Percentiles rank a stretch among this genome's conserved stretches.
Evolutionary conservation across 2,113 vertebrate species (phyloP).

Genomic region (Notiomystis cincta): DNA sequence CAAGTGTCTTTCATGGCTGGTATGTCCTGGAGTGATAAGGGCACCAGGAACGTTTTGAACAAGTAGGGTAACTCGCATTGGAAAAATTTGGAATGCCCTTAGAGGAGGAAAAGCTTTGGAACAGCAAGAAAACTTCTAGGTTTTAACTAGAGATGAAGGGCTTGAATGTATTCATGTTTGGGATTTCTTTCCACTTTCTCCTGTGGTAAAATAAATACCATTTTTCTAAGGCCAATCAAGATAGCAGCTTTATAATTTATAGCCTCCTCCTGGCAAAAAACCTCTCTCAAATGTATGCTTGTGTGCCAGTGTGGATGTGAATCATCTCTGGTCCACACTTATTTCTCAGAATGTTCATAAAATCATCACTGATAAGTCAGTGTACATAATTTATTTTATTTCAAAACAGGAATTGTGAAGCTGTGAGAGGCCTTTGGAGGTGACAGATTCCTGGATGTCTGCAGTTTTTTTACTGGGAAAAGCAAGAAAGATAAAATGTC

Average conservation of each 20-base stretch:
- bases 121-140: slow-evolving; percentile 8
- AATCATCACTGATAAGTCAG: neutral
- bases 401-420: neutral
- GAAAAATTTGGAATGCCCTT: neutral
- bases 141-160: neutral
- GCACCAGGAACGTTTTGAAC: neutral
- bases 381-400: neutral
- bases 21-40: neutral
- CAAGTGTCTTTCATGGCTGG: neutral
- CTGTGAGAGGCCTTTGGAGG: neutral
- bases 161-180: neutral
- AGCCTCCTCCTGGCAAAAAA: neutral
- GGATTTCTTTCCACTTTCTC: neutral
- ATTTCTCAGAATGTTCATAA: neutral
- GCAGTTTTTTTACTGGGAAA: neutral
- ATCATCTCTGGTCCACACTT: neutral
- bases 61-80: neutral
- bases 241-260: slow-evolving; percentile 2
- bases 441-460: neutral
- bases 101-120: neutral
- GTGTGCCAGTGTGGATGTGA: neutral
- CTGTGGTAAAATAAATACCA: neutral
- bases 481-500: neutral
- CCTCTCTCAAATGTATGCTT: neutral
- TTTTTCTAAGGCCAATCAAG: slow-evolving; percentile 13